Conservation (phyloP, 2,113 vertebrate genomes). For the Daboia siamensis region DNA sequence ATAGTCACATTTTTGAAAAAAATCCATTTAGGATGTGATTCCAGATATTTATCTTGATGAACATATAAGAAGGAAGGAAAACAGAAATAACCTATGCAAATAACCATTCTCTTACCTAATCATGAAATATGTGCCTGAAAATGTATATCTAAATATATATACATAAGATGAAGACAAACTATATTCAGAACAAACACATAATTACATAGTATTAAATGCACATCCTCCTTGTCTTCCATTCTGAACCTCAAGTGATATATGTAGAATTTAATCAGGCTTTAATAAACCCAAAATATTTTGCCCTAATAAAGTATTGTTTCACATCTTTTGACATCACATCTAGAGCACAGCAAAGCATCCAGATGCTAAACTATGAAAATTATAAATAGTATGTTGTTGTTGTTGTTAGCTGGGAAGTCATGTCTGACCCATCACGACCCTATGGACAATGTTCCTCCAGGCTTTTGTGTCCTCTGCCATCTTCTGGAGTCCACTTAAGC, state of each 20-base stretch:
- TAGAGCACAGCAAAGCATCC: background rate
- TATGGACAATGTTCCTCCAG: no score
- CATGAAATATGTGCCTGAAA: background rate
- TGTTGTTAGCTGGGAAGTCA: no score
- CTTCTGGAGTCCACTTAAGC: no score
- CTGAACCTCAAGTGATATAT: background rate
- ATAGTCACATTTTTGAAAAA: background rate
- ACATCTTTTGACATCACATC: background rate
- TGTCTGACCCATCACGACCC: no score
- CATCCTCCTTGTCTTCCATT: background rate
- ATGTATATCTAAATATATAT: background rate
- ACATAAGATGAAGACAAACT: background rate
- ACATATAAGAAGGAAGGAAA: background rate
- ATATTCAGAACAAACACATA: constrained; percentile 22
- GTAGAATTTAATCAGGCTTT: background rate
- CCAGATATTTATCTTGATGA: background rate
- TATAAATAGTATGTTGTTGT: no score
- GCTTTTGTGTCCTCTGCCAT: no score
- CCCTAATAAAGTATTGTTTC: background rate
- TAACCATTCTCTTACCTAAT: background rate
- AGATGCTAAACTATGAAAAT: background rate
- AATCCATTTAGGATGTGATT: background rate
- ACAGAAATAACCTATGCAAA: background rate
- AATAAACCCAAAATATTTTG: background rate
- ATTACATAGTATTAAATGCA: background rate